Evolutionary conservation across 2,888 invertebrate species (phyloP), one percentile per base, ranked within the genome.

Genomic region (Chouioia cunea): DNA sequence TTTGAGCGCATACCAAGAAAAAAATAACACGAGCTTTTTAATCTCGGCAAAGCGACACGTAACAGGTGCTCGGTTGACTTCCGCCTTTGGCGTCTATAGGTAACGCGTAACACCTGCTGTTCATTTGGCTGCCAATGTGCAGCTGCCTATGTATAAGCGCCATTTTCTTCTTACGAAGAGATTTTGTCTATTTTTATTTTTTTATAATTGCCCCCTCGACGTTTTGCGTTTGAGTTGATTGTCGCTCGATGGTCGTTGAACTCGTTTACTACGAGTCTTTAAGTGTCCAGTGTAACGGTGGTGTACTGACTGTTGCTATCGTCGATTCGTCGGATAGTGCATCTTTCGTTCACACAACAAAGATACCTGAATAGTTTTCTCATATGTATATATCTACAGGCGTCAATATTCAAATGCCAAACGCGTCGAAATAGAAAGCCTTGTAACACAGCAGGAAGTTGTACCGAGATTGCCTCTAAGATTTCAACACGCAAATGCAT

Each of bases 401-500:
- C 36, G 36, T 12, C 36, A 12, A 36, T 36, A 36, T 36, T 36
- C 36, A 36, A 36, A 36, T 36, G 10, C 12, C 36, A 12, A 36
- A 36, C 36, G 36, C 27, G 27, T 27, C 27, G 27, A 27, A 6
- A 36, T 36, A 36, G 36, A 36, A 36, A 36, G 36, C 36, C 10
- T 23, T 59, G 47, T 23, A 47, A 59, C 36, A 44, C 46, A 44
- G 58, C 23, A 59, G 46, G 58, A n/a, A 59, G 46, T 59, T 1
- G 47, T n/a, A n/a, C 23, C 47, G 14, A 22, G 23, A 47, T 46
- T 15, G 46, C 36, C 58, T 44, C 44, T 18, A 4, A 23, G 15
- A 15, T 48, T 71, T 65, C 74, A 70, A 72, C 69, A 73, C 69
- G 64, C 68, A 67, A 73, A 65, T 22, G 73, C 57, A 18, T 59